Percentiles rank a stretch among this genome's conserved stretches.
These are phyloP conservation scores for Montipora capitata DNA, from an alignment of 92 coral and sea anemone genomes.

Conservation along the genomic window DNA sequence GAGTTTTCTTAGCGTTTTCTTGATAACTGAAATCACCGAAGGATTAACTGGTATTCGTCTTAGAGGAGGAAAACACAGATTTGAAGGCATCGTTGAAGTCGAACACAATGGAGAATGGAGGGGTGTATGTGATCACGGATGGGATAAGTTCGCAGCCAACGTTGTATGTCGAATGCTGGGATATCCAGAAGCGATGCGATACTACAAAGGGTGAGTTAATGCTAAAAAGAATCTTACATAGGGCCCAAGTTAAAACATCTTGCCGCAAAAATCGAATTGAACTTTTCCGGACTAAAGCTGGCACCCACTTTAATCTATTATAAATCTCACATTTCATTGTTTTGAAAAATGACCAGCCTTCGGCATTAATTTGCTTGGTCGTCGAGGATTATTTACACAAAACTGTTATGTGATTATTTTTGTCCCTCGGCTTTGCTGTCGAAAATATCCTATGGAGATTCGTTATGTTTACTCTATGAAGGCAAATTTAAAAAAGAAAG, in stretches of 20 bases:
- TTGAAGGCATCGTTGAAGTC: constrained; percentile 91
- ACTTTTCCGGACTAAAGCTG: not conserved
- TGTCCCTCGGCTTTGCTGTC: no score
- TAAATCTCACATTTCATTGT: not conserved
- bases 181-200: constrained; percentile 84
- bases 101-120: constrained; percentile 83
- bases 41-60: constrained; percentile 67
- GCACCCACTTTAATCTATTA: no score
- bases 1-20: constrained; percentile 10
- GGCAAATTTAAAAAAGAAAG: no score
- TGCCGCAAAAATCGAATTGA: not conserved
- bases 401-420: no score
- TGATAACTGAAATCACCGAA: constrained; percentile 6
- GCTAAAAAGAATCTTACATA: not conserved
- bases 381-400: not conserved
- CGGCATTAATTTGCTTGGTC: not conserved
- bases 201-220: constrained; percentile 75
- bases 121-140: constrained; percentile 89
- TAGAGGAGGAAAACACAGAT: constrained; percentile 83
- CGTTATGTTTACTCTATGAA: no score
- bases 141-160: constrained; percentile 83
- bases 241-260: not conserved
- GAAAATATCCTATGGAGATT: no score
- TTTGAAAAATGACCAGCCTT: not conserved
- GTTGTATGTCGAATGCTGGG: constrained; percentile 95